These are phyloP conservation scores for Ephestia elutella DNA, from an alignment of 1,140 invertebrate genomes.

Conservation along the genomic window DNA sequence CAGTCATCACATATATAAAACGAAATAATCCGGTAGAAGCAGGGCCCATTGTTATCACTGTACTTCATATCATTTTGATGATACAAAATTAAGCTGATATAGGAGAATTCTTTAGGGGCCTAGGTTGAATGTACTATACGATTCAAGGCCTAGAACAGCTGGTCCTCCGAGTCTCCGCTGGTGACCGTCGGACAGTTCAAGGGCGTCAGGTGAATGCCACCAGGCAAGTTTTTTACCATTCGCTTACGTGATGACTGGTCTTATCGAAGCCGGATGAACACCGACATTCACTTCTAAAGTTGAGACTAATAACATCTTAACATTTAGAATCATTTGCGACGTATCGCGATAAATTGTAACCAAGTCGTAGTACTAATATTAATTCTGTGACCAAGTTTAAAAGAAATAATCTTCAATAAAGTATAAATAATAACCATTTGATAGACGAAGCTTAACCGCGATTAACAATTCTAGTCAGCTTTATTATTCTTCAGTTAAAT, in stretches of 20 bases:
- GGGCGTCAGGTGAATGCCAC: slow-evolving; percentile 67
- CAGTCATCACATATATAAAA: slow-evolving; percentile 15
- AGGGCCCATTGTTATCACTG: too few species aligned
- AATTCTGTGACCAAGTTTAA: too few species aligned
- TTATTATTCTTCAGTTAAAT: neutral
- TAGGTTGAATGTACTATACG: slow-evolving; percentile 57
- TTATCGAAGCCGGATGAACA: slow-evolving; percentile 55
- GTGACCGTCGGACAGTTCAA: slow-evolving; percentile 59
- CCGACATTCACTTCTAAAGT: slow-evolving; percentile 14
- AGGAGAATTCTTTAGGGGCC: neutral
- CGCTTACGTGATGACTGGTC: slow-evolving; percentile 49
- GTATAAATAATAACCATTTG: too few species aligned
- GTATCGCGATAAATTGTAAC: too few species aligned
- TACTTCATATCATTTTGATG: too few species aligned
- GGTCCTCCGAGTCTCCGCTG: slow-evolving; percentile 42
- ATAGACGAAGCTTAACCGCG: too few species aligned
- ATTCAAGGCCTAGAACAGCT: slow-evolving; percentile 54
- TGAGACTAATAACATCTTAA: neutral
- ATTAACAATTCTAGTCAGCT: too few species aligned
- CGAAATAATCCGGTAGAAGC: too few species aligned
- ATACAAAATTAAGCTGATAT: too few species aligned
- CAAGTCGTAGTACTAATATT: too few species aligned
- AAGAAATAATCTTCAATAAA: too few species aligned
- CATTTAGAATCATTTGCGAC: neutral
- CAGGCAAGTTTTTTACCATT: slow-evolving; percentile 59